phyloP scores from a whole-genome alignment of 2,113 vertebrate genomes.

The Plectropomus leopardus region DNA sequence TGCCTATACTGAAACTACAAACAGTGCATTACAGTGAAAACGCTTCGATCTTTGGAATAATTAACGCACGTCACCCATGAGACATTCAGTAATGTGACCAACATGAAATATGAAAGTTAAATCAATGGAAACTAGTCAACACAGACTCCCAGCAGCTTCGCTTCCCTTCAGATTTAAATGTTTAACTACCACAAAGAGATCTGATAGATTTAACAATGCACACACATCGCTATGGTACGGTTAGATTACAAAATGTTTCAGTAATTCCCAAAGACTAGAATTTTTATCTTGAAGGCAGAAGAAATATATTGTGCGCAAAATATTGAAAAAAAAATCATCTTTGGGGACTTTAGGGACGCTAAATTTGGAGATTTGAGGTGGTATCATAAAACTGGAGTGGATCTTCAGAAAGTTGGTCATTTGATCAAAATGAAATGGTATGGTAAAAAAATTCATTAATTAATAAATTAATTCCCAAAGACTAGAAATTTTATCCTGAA shows the following conservation, averaged over 20 bases:
- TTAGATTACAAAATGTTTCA: too few species aligned
- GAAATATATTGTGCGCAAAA: too few species aligned
- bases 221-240: too few species aligned
- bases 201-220: not conserved
- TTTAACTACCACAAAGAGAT: not conserved
- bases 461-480: too few species aligned
- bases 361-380: not conserved
- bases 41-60: not conserved
- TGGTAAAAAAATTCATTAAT: too few species aligned
- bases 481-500: too few species aligned
- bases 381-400: not conserved
- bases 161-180: conserved; percentile 1
- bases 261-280: too few species aligned
- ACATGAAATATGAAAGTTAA: conserved; percentile 1
- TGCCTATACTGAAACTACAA: not conserved
- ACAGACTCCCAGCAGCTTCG: not conserved
- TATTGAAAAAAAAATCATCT: too few species aligned
- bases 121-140: not conserved
- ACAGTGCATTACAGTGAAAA: not conserved
- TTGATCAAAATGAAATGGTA: too few species aligned
- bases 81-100: not conserved
- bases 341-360: not conserved
- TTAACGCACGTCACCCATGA: not conserved
- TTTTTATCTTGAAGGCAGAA: too few species aligned
- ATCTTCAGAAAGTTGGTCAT: too few species aligned